Conservation (phyloP, 1,140 invertebrate genomes). For the Pogonomyrmex barbatus region DNA sequence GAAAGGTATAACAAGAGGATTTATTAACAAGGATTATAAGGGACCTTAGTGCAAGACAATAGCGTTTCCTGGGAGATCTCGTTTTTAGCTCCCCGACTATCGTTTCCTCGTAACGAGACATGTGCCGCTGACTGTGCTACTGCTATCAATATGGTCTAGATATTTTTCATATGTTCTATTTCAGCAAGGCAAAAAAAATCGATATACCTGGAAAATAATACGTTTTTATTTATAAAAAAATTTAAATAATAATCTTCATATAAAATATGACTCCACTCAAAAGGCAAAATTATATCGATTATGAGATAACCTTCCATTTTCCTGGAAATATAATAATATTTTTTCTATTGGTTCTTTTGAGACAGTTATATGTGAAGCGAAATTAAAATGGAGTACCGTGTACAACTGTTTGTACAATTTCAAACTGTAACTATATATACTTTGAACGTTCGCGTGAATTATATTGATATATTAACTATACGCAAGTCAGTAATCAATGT, state of each 20-base stretch:
- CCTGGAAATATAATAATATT: neutral
- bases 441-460: slow-evolving; percentile 31
- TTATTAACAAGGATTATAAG: slow-evolving; percentile 60
- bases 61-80: slow-evolving; percentile 54
- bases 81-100: slow-evolving; percentile 35
- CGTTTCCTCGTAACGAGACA: slow-evolving; percentile 38
- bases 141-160: slow-evolving; percentile 17
- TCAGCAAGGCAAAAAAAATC: neutral
- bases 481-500: slow-evolving; percentile 76
- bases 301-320: neutral
- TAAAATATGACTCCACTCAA: neutral
- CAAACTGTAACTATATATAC: slow-evolving; percentile 5
- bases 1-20: slow-evolving; percentile 54
- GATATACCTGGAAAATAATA: neutral
- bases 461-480: slow-evolving; percentile 75
- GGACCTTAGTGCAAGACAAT: slow-evolving; percentile 52
- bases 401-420: neutral
- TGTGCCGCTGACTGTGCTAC: slow-evolving; percentile 27
- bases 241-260: neutral
- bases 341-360: neutral
- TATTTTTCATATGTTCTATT: slow-evolving; percentile 5
- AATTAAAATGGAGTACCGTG: neutral
- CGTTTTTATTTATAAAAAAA: neutral
- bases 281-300: neutral
- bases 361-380: too few species aligned